Percentiles rank a stretch among this genome's conserved stretches.
Evolutionary conservation across 2,888 invertebrate genomes (phyloP).

Genomic region (Ennomos fuscantarius): DNA sequence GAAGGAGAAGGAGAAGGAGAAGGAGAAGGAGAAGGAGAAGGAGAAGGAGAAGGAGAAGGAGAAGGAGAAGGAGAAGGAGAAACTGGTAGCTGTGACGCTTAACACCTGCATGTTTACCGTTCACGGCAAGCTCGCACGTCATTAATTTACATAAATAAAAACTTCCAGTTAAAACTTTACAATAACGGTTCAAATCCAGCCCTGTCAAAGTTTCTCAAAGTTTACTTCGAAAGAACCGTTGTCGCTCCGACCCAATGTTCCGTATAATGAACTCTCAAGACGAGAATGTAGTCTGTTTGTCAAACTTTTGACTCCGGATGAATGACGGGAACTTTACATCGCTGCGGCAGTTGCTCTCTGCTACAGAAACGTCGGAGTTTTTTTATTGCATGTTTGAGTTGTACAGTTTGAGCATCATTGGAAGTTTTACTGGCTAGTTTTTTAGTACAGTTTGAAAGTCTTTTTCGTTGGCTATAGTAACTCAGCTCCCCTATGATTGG

Average conservation of each 20-base stretch:
- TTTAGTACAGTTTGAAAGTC: constrained; percentile 3
- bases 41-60: too few relatives aligned
- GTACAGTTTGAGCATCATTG: constrained; percentile 21
- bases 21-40: too few relatives aligned
- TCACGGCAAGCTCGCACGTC: too few relatives aligned
- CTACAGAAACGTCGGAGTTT: constrained; percentile 30
- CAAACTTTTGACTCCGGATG: constrained; percentile 43
- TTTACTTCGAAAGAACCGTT: constrained; percentile 40
- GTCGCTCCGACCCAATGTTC: constrained; percentile 44
- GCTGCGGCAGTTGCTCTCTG: constrained; percentile 36
- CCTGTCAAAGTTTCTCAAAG: constrained; percentile 36
- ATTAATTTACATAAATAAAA: too few relatives aligned
- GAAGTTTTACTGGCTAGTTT: constrained; percentile 11
- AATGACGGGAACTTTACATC: constrained; percentile 42
- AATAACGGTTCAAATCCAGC: constrained; percentile 24
- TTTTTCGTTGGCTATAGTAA: background rate
- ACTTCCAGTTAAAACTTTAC: background rate
- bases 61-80: too few relatives aligned
- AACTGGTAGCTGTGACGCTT: too few relatives aligned
- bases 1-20: too few relatives aligned
- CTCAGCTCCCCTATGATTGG: too few relatives aligned
- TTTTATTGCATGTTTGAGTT: constrained; percentile 36
- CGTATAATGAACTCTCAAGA: constrained; percentile 48
- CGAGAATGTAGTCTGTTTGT: constrained; percentile 46
- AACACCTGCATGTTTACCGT: too few relatives aligned